These are phyloP conservation scores for Notarius lentiginosus DNA, from an alignment of 2,113 vertebrate genomes.

Conservation along the genomic window DNA sequence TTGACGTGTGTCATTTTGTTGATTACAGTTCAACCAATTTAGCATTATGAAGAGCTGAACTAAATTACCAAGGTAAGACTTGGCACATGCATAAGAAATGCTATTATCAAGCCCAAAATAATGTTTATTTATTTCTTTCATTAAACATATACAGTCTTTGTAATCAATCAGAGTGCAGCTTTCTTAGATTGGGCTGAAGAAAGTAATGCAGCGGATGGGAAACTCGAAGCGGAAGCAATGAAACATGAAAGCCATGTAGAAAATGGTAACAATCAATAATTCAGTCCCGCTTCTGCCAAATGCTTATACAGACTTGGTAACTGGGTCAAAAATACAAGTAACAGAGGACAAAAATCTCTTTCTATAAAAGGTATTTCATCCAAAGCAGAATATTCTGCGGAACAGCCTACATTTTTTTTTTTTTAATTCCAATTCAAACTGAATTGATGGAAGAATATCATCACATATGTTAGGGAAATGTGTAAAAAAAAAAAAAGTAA, in stretches of 20 bases:
- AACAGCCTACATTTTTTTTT: constrained; percentile 67
- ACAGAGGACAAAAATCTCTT: constrained; percentile 91
- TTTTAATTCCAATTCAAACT: constrained; percentile 82
- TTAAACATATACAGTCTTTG: constrained; percentile 71
- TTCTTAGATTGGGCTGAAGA: constrained; percentile 66
- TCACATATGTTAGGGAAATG: constrained; percentile 64
- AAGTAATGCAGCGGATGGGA: constrained; percentile 70
- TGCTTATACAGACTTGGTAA: constrained; percentile 65
- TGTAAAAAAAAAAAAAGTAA: constrained; percentile 59
- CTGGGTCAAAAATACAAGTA: constrained; percentile 71
- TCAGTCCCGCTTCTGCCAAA: constrained; percentile 66
- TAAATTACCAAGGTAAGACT: background rate
- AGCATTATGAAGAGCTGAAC: background rate
- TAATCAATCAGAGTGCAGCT: constrained; percentile 78
- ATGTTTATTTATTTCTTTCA: constrained; percentile 91
- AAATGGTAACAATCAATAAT: constrained; percentile 48
- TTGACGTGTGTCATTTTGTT: background rate
- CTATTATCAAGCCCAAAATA: constrained; percentile 87
- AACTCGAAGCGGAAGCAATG: constrained; percentile 78
- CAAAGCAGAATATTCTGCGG: constrained; percentile 82
- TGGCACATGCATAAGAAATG: background rate
- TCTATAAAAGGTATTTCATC: constrained; percentile 76
- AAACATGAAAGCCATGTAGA: constrained; percentile 23
- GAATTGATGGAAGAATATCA: constrained; percentile 81
- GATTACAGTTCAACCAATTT: background rate